phyloP scores from a whole-genome alignment of 2,797 vertebrate species.

The Sebastes hopkinsi region DNA sequence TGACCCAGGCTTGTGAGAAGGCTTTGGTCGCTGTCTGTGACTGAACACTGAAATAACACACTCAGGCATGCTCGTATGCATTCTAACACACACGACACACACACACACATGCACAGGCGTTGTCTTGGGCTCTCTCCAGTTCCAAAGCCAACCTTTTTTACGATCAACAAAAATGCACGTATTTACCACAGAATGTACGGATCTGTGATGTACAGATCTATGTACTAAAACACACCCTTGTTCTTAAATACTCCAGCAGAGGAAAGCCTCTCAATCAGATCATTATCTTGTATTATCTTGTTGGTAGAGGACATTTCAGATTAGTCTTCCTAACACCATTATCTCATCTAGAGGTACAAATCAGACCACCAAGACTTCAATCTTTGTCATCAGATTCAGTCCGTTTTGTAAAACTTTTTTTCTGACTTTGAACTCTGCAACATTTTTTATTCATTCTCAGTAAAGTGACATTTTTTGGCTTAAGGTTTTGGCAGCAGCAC shows the following conservation, averaged over 20 bases:
- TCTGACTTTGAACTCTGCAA: neutral
- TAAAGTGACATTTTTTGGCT: neutral
- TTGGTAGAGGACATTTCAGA: neutral
- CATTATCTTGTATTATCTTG: neutral
- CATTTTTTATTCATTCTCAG: neutral
- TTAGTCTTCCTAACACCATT: neutral
- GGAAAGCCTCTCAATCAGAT: neutral
- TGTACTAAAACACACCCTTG: conserved; percentile 14
- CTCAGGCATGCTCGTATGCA: conserved; percentile 47
- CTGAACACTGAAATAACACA: conserved; percentile 72
- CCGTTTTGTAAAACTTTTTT: neutral
- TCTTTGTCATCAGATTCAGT: neutral
- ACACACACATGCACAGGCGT: conserved; percentile 39
- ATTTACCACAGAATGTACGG: conserved; percentile 28
- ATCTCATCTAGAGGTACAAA: neutral
- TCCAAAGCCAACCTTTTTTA: conserved; percentile 37
- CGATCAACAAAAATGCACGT: conserved; percentile 36
- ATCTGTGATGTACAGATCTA: conserved; percentile 18
- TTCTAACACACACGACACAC: conserved; percentile 21
- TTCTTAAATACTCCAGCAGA: neutral
- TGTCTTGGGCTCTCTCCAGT: conserved; percentile 58
- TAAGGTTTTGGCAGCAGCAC: neutral
- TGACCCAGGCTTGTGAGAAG: conserved; percentile 61
- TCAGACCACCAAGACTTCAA: neutral
- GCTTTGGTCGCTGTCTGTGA: conserved; percentile 70